These are phyloP conservation scores for Promerops cafer DNA, from an alignment of 2,113 vertebrate species.

Conservation along the genomic window DNA sequence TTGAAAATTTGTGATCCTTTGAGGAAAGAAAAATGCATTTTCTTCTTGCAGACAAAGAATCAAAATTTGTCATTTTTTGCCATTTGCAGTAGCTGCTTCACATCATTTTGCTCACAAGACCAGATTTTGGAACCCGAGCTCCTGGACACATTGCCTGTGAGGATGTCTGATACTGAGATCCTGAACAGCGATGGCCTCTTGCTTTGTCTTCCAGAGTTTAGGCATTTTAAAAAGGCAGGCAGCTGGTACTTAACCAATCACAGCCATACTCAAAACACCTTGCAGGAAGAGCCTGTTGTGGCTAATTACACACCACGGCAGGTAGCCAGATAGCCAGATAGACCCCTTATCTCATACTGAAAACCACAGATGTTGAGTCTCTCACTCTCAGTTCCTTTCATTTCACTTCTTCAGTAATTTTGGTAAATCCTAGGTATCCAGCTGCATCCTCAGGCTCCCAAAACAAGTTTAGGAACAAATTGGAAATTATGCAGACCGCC, in stretches of 20 bases:
- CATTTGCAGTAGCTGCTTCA: neutral
- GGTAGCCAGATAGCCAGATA: neutral
- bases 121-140: neutral
- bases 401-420: neutral
- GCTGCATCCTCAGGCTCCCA: neutral
- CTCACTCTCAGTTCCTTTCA: neutral
- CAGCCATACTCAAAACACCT: neutral
- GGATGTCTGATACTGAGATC: neutral
- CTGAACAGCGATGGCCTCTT: neutral
- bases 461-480: neutral
- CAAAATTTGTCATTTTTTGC: neutral
- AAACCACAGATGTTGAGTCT: neutral
- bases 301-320: neutral
- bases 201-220: neutral
- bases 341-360: neutral
- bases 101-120: neutral
- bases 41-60: neutral
- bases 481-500: neutral
- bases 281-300: neutral
- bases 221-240: neutral
- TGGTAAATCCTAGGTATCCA: neutral
- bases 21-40: neutral
- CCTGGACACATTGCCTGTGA: neutral
- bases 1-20: neutral
- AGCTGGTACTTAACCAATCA: neutral